Evolutionary conservation across 2,888 invertebrate species (phyloP).

Genomic region (Cantharis rustica): DNA sequence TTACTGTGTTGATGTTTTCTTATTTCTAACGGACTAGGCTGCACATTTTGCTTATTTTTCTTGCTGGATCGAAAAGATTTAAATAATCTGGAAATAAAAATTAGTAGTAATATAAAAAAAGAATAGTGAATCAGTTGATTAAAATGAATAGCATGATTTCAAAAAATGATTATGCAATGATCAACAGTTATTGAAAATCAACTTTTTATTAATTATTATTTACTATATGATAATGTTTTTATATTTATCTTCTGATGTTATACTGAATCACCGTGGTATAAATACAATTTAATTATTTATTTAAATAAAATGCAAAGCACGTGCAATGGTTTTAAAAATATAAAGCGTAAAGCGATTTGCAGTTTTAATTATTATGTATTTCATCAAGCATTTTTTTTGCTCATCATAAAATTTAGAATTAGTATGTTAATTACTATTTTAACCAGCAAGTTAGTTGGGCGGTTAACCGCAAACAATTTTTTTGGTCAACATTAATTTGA

Average conservation of each 20-base stretch:
- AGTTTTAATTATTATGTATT: background rate
- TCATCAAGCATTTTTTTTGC: background rate
- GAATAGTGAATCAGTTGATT: background rate
- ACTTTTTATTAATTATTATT: background rate
- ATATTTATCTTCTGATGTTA: background rate
- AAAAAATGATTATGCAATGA: background rate
- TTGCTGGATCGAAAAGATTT: slow-evolving; percentile 9
- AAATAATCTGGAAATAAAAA: slow-evolving; percentile 6
- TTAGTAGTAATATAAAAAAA: background rate
- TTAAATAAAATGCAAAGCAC: background rate
- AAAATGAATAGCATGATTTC: background rate
- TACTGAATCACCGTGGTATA: background rate
- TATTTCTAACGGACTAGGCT: background rate
- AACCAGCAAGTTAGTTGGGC: background rate
- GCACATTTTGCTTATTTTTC: background rate
- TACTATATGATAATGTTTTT: background rate
- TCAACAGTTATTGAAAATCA: background rate
- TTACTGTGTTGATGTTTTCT: background rate
- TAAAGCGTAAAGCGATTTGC: background rate
- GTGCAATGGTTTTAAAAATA: background rate
- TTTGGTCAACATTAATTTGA: background rate
- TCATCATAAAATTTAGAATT: background rate
- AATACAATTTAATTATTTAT: background rate
- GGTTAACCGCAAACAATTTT: background rate
- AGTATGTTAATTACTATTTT: background rate